A percentile compares a stretch with the other conserved stretches of the same genome.
Conservation (phyloP, 2,888 invertebrate genomes). For the Prenolepis imparis region DNA sequence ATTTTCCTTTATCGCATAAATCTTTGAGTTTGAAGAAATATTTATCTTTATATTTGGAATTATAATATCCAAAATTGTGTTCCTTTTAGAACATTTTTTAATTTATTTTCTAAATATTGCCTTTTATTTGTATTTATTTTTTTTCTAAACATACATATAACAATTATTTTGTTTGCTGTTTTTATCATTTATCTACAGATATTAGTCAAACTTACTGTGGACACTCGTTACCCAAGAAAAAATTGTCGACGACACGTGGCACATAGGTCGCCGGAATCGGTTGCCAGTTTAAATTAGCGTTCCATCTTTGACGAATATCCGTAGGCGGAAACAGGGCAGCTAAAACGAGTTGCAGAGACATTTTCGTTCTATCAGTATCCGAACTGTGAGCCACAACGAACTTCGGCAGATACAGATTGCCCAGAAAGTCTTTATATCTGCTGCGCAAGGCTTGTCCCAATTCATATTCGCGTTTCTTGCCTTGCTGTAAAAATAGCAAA, state of each 20-base stretch:
- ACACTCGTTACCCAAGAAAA: constrained; percentile 73
- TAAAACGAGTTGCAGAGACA: constrained; percentile 90
- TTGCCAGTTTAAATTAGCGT: constrained; percentile 89
- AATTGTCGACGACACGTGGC: constrained; percentile 63
- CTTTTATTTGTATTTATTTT: neutral
- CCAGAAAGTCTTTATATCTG: constrained; percentile 86
- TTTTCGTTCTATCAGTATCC: constrained; percentile 91
- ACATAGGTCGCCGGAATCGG: constrained; percentile 88
- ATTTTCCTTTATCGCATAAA: too few relatives aligned
- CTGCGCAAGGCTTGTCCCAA: constrained; percentile 87
- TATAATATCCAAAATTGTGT: neutral
- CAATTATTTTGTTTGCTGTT: neutral
- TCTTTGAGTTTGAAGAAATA: too few relatives aligned
- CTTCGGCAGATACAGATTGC: constrained; percentile 85
- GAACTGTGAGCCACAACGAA: constrained; percentile 88
- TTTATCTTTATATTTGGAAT: too few relatives aligned
- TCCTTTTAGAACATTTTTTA: neutral
- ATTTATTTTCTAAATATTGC: neutral
- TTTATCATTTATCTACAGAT: neutral
- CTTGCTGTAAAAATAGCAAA: constrained; percentile 84
- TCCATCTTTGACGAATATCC: constrained; percentile 87
- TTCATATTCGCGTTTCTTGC: constrained; percentile 87
- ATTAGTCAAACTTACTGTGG: constrained; percentile 69
- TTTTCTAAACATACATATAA: neutral
- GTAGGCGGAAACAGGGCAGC: constrained; percentile 90